Evolutionary conservation across 2,888 invertebrate species (phyloP), one percentile per base, ranked within the genome.

Genomic region (Caenorhabditis angaria): DNA sequence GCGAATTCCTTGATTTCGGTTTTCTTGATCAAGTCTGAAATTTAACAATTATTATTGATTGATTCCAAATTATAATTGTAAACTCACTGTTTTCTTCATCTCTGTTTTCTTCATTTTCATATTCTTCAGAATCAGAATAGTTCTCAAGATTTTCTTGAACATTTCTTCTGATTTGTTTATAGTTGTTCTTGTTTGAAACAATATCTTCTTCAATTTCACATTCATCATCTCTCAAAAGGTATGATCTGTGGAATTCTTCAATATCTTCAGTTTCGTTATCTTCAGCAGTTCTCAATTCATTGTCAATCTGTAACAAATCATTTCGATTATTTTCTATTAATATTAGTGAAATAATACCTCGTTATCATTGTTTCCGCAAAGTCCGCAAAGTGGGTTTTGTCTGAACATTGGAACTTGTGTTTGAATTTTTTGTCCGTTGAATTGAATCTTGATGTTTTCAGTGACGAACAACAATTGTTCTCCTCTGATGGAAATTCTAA

Each of bases 311-410:
- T 62, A 73, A 72, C 18, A 18, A 41, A 55, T 14, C 1, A 54
- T 1, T 50, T 32, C 2, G 6, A 22, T 27, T 22, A 25, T 14
- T 28, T 18, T 53, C 10, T 48, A 28, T 4, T 28, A 54, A 18
- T 27, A 24, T 51, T 8, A 8, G 22, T 27, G 18, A 27, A 22
- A 35, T 25, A 22, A 20, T 48, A 68, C 77, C 68, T 83, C 80
- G 59, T 70, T 79, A 58, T 87, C 82, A 68, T 74, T 83, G 78
- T 85, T 81, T 62, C 85, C 87, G 73, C 87, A 87, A 53, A 87
- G 80, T 61, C 87, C 87, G 72, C 87, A 87, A 47, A 83, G 51
- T 61, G 75, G 73, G 65, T 79, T 69, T 76, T 75, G 57, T n/a
- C n/a, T n/a, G n/a, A n/a, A n/a, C n/a, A n/a, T n/a, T n/a, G n/a